Conservation (phyloP, 2,797 vertebrate genomes). For the Craterocephalus amniculus region DNA sequence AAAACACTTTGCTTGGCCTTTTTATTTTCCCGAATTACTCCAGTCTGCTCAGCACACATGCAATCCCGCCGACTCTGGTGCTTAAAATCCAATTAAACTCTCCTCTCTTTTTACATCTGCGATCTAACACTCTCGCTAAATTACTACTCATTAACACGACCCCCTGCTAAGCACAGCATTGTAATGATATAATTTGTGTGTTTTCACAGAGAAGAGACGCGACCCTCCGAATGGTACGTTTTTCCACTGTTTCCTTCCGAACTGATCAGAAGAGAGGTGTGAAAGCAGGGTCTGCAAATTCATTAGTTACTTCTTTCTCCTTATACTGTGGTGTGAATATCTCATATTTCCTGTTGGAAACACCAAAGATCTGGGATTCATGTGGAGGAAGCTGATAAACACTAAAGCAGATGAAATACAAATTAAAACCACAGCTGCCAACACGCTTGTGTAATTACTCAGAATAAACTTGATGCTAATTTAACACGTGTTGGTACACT, state of each 20-base stretch:
- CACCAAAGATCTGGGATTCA: not conserved
- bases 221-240: conserved; percentile 90
- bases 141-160: conserved; percentile 54
- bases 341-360: not conserved
- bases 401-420: too few relatives aligned
- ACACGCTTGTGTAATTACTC: too few relatives aligned
- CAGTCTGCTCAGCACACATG: conserved; percentile 26
- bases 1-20: conserved; percentile 35
- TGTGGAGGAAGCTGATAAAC: too few relatives aligned
- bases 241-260: conserved; percentile 41
- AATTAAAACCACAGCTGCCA: too few relatives aligned
- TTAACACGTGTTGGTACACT: too few relatives aligned
- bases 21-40: conserved; percentile 38
- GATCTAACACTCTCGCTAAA: conserved; percentile 30
- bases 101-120: conserved; percentile 18
- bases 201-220: conserved; percentile 90
- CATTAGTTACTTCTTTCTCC: conserved; percentile 1
- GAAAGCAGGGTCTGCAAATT: not conserved
- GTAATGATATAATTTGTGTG: conserved; percentile 70
- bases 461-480: too few relatives aligned
- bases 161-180: conserved; percentile 27
- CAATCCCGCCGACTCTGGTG: conserved; percentile 24
- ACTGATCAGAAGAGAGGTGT: conserved; percentile 14
- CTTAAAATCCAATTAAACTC: conserved; percentile 22
- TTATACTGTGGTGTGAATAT: conserved; percentile 1